phyloP scores from a whole-genome alignment of 2,113 vertebrate species.

The Ginglymostoma cirratum region DNA sequence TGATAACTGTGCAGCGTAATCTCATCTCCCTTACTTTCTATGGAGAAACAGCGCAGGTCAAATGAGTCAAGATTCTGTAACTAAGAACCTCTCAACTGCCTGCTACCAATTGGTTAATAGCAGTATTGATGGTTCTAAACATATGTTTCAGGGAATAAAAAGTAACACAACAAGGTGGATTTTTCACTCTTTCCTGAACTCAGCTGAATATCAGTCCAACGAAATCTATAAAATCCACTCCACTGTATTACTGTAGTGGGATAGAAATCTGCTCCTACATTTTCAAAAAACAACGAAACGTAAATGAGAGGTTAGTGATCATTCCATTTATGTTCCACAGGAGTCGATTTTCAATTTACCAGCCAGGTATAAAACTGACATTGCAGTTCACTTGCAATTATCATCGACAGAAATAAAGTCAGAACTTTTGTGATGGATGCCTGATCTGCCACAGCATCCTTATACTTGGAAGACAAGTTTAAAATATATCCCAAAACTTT shows the following conservation, averaged over 20 bases:
- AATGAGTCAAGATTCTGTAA: not conserved
- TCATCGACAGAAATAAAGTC: not conserved
- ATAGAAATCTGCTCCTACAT: not conserved
- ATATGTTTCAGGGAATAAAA: not conserved
- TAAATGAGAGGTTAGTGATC: not conserved
- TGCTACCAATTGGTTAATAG: not conserved
- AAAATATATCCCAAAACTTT: not conserved
- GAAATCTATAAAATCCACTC: not conserved
- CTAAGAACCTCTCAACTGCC: not conserved
- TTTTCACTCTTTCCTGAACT: not conserved
- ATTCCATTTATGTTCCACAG: not conserved
- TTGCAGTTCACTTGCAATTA: not conserved
- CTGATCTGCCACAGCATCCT: not conserved
- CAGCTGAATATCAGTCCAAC: not conserved
- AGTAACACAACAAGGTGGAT: not conserved
- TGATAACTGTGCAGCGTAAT: not conserved
- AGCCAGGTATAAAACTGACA: not conserved
- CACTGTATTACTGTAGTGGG: not conserved
- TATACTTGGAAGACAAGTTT: not conserved
- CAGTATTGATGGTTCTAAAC: not conserved
- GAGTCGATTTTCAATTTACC: not conserved
- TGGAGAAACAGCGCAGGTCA: not conserved
- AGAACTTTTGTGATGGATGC: not conserved
- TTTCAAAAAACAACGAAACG: not conserved
- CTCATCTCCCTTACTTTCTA: not conserved